Evolutionary conservation across 2,797 vertebrate species (phyloP).

Genomic region (Rallus crepitans): DNA sequence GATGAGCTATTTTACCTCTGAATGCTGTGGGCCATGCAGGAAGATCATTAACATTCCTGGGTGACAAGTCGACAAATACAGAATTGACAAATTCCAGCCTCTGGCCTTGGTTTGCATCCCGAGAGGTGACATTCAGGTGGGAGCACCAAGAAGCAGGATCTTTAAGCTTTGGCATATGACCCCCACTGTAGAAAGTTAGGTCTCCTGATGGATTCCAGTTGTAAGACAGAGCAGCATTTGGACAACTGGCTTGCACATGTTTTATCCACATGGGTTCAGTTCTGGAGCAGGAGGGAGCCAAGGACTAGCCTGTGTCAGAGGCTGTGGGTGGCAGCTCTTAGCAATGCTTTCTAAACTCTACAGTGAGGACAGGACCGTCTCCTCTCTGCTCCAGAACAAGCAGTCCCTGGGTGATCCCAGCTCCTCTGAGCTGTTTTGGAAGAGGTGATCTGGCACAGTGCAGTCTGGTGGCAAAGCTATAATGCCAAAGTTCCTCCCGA

Average conservation of each 20-base stretch:
- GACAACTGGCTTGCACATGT: not conserved
- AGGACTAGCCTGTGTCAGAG: not conserved
- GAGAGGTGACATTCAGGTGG: not conserved
- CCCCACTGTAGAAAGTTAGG: not conserved
- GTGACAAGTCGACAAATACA: not conserved
- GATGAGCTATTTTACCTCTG: conserved; percentile 1
- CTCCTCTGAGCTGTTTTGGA: not conserved
- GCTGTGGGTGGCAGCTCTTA: not conserved
- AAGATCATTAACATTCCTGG: not conserved
- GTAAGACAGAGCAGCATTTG: not conserved
- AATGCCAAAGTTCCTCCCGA: not conserved
- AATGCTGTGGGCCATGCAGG: not conserved
- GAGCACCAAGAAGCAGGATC: not conserved
- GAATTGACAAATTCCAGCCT: conserved; percentile 25
- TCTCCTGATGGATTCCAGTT: not conserved
- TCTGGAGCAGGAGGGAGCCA: not conserved
- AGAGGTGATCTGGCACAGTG: not conserved
- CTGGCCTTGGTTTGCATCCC: not conserved
- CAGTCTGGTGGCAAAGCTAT: not conserved
- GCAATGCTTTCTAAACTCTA: not conserved
- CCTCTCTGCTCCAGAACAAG: not conserved
- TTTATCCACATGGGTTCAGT: accelerated
- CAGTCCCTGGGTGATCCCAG: not conserved
- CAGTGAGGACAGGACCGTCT: not conserved
- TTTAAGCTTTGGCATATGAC: not conserved